Base-by-base conservation (phyloP, 2,797 vertebrate genomes). In the Platyrinchus mystaceus region DNA sequence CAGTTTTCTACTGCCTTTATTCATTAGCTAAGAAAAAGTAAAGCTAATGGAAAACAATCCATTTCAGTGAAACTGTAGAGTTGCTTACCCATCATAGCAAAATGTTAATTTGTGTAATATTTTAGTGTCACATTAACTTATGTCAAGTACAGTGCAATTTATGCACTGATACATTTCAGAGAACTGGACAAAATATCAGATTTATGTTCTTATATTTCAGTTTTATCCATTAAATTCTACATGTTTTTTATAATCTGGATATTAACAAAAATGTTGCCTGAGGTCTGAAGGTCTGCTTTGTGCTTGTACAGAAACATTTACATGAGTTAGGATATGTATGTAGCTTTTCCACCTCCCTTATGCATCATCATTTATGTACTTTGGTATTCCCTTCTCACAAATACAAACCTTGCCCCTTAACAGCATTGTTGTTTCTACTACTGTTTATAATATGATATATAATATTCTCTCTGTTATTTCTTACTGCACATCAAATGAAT, bases 21-120 rank as follows among this genome's bases (percentile, higher is more conserved):
- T 93, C 46, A 93, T 93, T 90, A 87, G 44, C 41, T 80, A 58
- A 79, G 76, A 89, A 90, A 95, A 84, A 56, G 18, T 82, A 76
- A 83, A 88, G 52, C 68, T 95, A 94, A 94, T 92, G 71, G 70
- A 87, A 93, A 87, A 66, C 53, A 89, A 84, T 82, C 41, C 15
- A 73, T 70, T 94, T 68, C 60, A 63, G 58, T 49, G 74, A 88
- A 95, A 83, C 44, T 50, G 53, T 79, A 90, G 73, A 69, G 77
- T 77, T 94, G 49, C 47, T 90, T 92, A 91, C 46, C 68, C 58
- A 63, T 94, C 60, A 64, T 36, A 85, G 66, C 46, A 90, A 91
- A 93, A 87, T 60, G 34, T 95, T 90, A 91, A 67, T 83, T 59
- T 76, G 43, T 1, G 0, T 62, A 86, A 91, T 84, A 66, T 76